Evolutionary conservation across 2,888 invertebrate species (phyloP).

Genomic region (Drosophila planitibia): DNA sequence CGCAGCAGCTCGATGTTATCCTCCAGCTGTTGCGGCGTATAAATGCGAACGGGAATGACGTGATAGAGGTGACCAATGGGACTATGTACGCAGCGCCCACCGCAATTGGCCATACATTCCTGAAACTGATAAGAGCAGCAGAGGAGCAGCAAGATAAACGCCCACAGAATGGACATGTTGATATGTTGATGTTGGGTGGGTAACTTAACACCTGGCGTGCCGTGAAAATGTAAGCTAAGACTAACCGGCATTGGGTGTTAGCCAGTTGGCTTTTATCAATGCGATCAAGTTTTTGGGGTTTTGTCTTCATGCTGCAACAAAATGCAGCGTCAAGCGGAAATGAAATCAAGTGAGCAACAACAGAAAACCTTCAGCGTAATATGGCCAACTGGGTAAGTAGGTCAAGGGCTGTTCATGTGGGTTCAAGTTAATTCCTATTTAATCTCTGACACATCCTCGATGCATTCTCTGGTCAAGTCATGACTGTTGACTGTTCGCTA

Average conservation of each 20-base stretch:
- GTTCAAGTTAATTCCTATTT: conserved; percentile 2
- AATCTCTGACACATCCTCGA: conserved; percentile 3
- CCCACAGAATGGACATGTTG: conserved; percentile 45
- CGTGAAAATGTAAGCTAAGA: conserved; percentile 57
- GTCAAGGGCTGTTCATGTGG: conserved; percentile 19
- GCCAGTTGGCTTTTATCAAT: conserved; percentile 64
- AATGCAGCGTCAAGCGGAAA: conserved; percentile 61
- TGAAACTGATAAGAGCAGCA: conserved; percentile 10
- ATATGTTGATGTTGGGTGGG: conserved; percentile 1
- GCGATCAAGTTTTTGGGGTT: conserved; percentile 7
- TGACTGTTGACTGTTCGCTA: conserved; percentile 14
- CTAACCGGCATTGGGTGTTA: conserved; percentile 33
- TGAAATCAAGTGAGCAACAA: conserved; percentile 21
- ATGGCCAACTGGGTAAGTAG: conserved; percentile 56
- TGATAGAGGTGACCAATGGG: conserved; percentile 34
- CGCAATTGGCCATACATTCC: conserved; percentile 24
- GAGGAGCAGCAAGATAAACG: conserved; percentile 23
- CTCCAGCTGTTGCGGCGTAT: conserved; percentile 35
- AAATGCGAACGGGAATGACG: conserved; percentile 58
- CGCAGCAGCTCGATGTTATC: conserved; percentile 33
- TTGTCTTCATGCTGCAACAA: conserved; percentile 26
- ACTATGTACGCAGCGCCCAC: conserved; percentile 42
- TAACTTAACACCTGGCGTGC: conserved; percentile 21
- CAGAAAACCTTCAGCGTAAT: conserved; percentile 43
- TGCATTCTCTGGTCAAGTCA: conserved; percentile 11